These are phyloP conservation scores for Erebia aethiops DNA, from an alignment of 2,888 invertebrate species.

Conservation along the genomic window DNA sequence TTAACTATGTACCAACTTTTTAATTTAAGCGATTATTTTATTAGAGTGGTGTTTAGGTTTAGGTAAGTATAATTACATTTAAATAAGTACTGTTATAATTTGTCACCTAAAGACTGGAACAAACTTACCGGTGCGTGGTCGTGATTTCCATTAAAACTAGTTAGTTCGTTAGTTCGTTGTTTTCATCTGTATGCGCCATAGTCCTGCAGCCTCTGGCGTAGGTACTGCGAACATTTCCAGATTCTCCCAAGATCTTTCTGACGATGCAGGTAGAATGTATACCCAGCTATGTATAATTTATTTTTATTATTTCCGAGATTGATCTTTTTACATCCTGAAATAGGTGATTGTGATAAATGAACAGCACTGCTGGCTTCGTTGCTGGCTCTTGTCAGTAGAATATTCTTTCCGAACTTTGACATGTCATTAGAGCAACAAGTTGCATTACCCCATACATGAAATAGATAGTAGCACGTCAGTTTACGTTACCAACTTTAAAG, in stretches of 20 bases:
- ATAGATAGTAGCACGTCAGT: too few relatives aligned
- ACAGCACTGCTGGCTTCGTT: too few relatives aligned
- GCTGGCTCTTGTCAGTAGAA: too few relatives aligned
- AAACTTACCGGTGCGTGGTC: conserved; percentile 40
- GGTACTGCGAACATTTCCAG: conserved; percentile 51
- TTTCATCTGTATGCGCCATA: conserved; percentile 37
- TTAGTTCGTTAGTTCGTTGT: conserved; percentile 29
- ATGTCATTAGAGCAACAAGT: too few relatives aligned
- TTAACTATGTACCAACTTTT: too few relatives aligned
- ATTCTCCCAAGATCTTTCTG: conserved; percentile 33
- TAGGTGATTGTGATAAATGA: not conserved
- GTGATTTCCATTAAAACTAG: conserved; percentile 38
- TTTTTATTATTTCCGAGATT: conserved; percentile 28
- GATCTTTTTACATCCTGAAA: conserved; percentile 26
- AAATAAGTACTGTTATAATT: too few relatives aligned
- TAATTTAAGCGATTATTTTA: too few relatives aligned
- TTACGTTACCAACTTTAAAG: too few relatives aligned
- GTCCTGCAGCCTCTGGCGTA: conserved; percentile 48
- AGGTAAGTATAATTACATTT: too few relatives aligned
- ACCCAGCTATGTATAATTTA: conserved; percentile 35
- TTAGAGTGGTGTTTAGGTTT: too few relatives aligned
- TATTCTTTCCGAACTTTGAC: too few relatives aligned
- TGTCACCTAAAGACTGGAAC: conserved; percentile 29
- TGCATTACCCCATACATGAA: too few relatives aligned
- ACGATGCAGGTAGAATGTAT: conserved; percentile 49